Conservation (phyloP, 2,113 vertebrate species). For the Tyrannus savana region DNA sequence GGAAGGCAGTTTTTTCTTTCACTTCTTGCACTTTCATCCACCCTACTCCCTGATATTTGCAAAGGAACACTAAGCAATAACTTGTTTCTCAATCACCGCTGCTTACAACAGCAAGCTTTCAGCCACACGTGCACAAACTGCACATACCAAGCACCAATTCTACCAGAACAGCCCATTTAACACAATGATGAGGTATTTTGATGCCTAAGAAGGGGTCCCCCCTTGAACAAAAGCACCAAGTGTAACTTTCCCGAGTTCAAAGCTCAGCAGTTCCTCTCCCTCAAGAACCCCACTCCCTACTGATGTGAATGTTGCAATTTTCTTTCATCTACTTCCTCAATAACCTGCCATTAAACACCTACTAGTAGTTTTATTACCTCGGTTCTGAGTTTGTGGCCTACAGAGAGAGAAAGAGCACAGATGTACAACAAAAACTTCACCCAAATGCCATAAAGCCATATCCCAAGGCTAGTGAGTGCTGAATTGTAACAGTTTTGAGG, state of each 20-base stretch:
- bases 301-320: constrained; percentile 68
- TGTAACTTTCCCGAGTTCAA: constrained; percentile 70
- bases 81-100: neutral
- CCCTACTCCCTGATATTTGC: neutral
- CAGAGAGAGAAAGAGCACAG: constrained; percentile 42
- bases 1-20: neutral
- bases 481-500: constrained; percentile 57
- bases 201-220: constrained; percentile 28
- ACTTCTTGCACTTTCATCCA: neutral
- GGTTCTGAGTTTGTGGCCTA: constrained; percentile 44
- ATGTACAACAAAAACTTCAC: constrained; percentile 45
- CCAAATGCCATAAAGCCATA: constrained; percentile 45
- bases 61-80: neutral
- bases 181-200: constrained; percentile 36
- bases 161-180: constrained; percentile 26
- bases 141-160: neutral
- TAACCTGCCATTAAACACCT: constrained; percentile 78
- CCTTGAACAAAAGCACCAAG: constrained; percentile 59
- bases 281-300: constrained; percentile 49
- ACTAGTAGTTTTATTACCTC: constrained; percentile 72
- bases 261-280: constrained; percentile 65
- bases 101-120: neutral
- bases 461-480: constrained; percentile 17
- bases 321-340: constrained; percentile 75
- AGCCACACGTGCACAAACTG: neutral